Evolutionary conservation across 1,140 invertebrate species (phyloP), one percentile per base, ranked within the genome.

Genomic region (Diorhabda sublineata): DNA sequence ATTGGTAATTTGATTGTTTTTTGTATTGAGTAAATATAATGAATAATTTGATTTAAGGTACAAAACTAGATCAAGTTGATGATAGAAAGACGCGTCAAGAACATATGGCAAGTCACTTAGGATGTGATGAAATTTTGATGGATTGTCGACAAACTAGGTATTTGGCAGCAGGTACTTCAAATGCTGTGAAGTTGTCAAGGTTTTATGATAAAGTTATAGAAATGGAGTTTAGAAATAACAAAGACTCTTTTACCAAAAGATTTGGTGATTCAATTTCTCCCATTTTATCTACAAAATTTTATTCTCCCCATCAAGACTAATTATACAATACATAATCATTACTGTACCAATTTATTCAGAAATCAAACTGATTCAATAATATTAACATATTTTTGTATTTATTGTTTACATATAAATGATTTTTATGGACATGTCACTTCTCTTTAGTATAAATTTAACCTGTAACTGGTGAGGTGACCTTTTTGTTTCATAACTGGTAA

Each of bases 41-140:
- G 2, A 52, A 52, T 52, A 8, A 52, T 52, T 52, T n/a, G 4
- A 52, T 52, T 52, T 52, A 8, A 52, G 47, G 95, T 43, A 97
- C 96, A 3, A 98, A 98, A 81, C 84, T 91, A 68, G 95, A 98
- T 84, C 84, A 95, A 67, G 87, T 90, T 6, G 87, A 92, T 75
- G 90, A 91, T 66, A 87, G 84, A 84, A 88, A 74, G 86, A 86
- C 44, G 87, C 85, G 73, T 82, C 87, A 60, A 57, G 71, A 61
- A 44, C 65, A 8, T 62, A 69, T 68, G 11, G 65, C 65, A n/a
- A 68, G 73, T 6, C 76, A 72, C 26, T 75, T 95, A 77, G 93
- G 95, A 6, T 92, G 94, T 77, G 95, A 98, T 82, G 95, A 98
- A 86, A 93, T 98, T 79, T 90, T 91, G 83, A 82, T 98, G 66